phyloP scores from a whole-genome alignment of 2,888 invertebrate species.

The Meiosimyza platycephala region DNA sequence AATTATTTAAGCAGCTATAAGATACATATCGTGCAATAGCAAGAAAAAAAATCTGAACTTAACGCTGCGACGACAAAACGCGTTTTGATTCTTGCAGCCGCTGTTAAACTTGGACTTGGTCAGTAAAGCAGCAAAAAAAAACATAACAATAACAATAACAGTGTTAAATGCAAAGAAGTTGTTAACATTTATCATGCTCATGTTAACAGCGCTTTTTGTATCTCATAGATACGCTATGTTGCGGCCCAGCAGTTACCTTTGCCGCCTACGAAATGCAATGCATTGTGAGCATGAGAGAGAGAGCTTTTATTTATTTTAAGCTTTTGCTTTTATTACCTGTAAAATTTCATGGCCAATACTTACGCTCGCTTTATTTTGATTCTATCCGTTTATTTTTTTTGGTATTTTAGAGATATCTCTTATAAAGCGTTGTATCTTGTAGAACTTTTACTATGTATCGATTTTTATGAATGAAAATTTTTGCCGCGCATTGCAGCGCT shows the following conservation, averaged over 20 bases:
- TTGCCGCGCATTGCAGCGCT: background rate
- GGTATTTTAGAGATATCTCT: background rate
- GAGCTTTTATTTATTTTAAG: background rate
- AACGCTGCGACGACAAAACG: conserved; percentile 17
- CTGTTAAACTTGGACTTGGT: conserved; percentile 29
- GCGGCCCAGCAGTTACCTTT: background rate
- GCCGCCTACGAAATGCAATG: conserved; percentile 20
- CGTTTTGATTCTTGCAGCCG: conserved; percentile 28
- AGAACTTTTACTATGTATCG: background rate
- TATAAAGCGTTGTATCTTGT: background rate
- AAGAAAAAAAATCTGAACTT: conserved; percentile 7
- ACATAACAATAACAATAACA: background rate
- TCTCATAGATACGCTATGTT: conserved; percentile 6
- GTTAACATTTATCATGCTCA: background rate
- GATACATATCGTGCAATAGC: too few species aligned
- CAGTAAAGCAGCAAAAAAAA: conserved; percentile 6
- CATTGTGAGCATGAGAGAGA: background rate
- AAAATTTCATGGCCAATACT: conserved; percentile 21
- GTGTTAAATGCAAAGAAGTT: conserved; percentile 7
- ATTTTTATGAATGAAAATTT: conserved; percentile 17
- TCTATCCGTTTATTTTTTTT: background rate
- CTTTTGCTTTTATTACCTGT: background rate
- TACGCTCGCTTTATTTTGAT: background rate
- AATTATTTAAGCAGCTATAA: too few species aligned
- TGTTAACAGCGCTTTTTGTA: background rate